These are phyloP conservation scores for Cataglyphis cursor DNA, from an alignment of 2,888 invertebrate genomes.

Conservation along the genomic window DNA sequence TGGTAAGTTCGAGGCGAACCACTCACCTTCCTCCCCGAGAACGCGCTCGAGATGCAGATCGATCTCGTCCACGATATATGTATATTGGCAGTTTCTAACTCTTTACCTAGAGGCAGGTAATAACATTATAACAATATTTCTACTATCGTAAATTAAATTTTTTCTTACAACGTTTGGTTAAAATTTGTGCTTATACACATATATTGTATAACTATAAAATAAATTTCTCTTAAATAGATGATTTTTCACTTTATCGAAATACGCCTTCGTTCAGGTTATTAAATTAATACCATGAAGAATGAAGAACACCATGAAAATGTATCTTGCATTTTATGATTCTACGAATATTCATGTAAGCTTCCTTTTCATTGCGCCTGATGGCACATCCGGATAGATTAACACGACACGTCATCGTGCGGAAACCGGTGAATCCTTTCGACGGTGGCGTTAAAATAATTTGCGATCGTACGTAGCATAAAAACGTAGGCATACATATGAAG, in stretches of 20 bases:
- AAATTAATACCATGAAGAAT: constrained; percentile 30
- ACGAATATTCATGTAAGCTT: constrained; percentile 46
- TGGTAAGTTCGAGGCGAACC: constrained; percentile 42
- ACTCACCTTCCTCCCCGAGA: constrained; percentile 19
- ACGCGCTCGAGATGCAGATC: constrained; percentile 77
- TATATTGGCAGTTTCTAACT: not conserved
- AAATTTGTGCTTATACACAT: not conserved
- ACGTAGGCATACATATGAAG: constrained; percentile 28
- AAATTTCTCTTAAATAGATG: constrained; percentile 4
- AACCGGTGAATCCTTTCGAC: constrained; percentile 36
- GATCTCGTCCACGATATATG: constrained; percentile 53
- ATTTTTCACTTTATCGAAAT: constrained; percentile 37
- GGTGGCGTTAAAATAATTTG: constrained; percentile 49
- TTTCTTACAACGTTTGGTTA: constrained; percentile 24
- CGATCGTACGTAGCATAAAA: constrained; percentile 30
- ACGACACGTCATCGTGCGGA: constrained; percentile 30
- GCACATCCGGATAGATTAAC: constrained; percentile 47
- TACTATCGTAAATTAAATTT: constrained; percentile 10
- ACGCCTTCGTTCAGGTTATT: constrained; percentile 65
- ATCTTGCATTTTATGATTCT: constrained; percentile 34
- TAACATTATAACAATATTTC: not conserved
- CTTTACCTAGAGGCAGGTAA: not conserved
- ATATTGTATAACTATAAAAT: constrained; percentile 6
- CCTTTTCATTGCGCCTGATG: constrained; percentile 44
- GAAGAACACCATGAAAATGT: constrained; percentile 24